Conservation (phyloP, 1,140 invertebrate species). For the Mycetomoellerius zeteki region DNA sequence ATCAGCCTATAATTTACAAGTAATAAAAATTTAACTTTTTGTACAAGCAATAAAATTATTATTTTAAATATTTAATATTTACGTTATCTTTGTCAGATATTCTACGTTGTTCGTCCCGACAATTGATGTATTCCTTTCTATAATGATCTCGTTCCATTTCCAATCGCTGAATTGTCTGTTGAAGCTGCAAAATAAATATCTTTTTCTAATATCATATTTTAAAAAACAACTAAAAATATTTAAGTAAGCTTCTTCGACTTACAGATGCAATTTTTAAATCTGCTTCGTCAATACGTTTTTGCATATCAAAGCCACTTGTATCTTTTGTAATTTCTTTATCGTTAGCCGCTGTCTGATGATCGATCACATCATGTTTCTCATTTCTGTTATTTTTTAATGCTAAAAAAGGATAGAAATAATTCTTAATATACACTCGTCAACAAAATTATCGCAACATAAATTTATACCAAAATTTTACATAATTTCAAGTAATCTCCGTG, state of each 20-base stretch:
- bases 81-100: slow-evolving; percentile 81
- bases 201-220: slow-evolving; percentile 11
- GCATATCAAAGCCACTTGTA: slow-evolving; percentile 52
- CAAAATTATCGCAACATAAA: no score
- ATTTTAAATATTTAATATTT: slow-evolving; percentile 73
- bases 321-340: slow-evolving; percentile 46
- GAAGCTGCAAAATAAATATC: slow-evolving; percentile 71
- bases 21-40: slow-evolving; percentile 70
- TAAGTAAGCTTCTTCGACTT: slow-evolving; percentile 35
- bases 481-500: no score
- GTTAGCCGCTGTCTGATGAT: slow-evolving; percentile 14
- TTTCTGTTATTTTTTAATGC: slow-evolving; percentile 19
- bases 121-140: slow-evolving; percentile 85
- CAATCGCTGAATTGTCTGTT: slow-evolving; percentile 81
- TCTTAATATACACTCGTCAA: no score
- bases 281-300: slow-evolving; percentile 72
- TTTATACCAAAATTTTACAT: no score
- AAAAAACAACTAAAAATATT: background rate
- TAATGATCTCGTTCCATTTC: slow-evolving; percentile 87
- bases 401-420: slow-evolving; percentile 21
- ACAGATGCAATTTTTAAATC: slow-evolving; percentile 71
- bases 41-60: slow-evolving; percentile 61
- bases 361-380: background rate
- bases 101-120: slow-evolving; percentile 84
- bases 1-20: slow-evolving; percentile 64